Percentiles rank a stretch among this genome's conserved stretches.
Evolutionary conservation across 1,140 invertebrate species (phyloP).

Genomic region (Protaetia brevitarsis): DNA sequence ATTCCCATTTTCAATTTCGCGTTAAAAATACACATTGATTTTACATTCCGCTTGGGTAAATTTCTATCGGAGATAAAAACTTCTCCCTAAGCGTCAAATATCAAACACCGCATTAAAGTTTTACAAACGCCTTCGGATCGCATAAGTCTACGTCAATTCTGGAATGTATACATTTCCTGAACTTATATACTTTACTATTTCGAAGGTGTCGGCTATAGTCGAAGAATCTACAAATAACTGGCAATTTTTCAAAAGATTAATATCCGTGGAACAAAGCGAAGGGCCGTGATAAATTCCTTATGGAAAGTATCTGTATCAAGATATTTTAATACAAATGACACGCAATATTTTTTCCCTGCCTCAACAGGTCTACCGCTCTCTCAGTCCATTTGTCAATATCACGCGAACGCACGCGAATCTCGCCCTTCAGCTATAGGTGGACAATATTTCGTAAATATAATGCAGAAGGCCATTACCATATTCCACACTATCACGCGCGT

Average conservation of each 20-base stretch:
- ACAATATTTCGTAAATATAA: slow-evolving; percentile 14
- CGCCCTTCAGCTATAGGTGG: slow-evolving; percentile 1
- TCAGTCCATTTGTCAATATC: slow-evolving; percentile 11
- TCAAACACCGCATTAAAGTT: neutral
- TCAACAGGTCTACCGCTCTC: neutral
- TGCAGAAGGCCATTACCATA: slow-evolving; percentile 3
- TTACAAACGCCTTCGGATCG: neutral
- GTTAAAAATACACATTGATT: too few species aligned
- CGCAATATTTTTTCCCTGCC: neutral
- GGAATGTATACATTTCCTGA: neutral
- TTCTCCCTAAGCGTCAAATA: neutral
- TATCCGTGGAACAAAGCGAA: slow-evolving; percentile 13
- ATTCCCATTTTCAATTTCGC: too few species aligned
- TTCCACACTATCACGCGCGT: neutral
- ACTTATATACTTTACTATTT: slow-evolving; percentile 4
- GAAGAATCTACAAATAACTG: neutral
- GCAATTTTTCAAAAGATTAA: slow-evolving; percentile 17
- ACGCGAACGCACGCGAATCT: neutral
- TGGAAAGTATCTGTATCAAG: slow-evolving; percentile 18
- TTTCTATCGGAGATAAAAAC: neutral
- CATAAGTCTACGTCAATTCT: slow-evolving; percentile 3
- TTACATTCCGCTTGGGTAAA: neutral
- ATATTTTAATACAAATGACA: slow-evolving; percentile 19
- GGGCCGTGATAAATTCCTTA: slow-evolving; percentile 5
- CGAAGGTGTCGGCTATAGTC: neutral